phyloP scores from a whole-genome alignment of 2,113 vertebrate genomes.

The Notothenia rossii region DNA sequence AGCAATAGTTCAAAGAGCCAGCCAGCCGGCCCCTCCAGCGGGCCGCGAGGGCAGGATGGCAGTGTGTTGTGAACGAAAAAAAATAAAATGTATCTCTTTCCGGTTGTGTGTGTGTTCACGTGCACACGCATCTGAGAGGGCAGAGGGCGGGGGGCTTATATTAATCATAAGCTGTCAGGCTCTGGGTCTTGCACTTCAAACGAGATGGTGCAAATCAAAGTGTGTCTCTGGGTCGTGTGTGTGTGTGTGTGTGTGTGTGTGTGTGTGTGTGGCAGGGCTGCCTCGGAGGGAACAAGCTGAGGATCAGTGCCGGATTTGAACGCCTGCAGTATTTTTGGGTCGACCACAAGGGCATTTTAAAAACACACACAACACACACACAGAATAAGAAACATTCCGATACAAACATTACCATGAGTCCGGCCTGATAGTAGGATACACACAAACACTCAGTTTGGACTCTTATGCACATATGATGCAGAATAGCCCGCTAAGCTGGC shows the following conservation, averaged over 20 bases:
- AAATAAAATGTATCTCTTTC: constrained; percentile 39
- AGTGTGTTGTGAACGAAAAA: constrained; percentile 25
- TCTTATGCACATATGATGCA: constrained; percentile 41
- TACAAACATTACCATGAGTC: constrained; percentile 47
- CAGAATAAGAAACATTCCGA: constrained; percentile 43
- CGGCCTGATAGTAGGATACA: not conserved
- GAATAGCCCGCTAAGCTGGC: constrained; percentile 55
- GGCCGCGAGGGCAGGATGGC: constrained; percentile 30
- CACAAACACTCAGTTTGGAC: constrained; percentile 18
- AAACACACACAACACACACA: constrained; percentile 18
- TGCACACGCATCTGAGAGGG: constrained; percentile 17
- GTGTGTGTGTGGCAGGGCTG: constrained; percentile 27
- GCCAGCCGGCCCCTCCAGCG: constrained; percentile 32
- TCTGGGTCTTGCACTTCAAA: constrained; percentile 76
- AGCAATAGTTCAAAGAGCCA: constrained; percentile 73
- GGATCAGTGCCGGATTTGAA: constrained; percentile 71
- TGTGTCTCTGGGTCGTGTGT: constrained; percentile 57
- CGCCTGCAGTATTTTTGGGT: constrained; percentile 62
- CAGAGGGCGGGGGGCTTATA: constrained; percentile 71
- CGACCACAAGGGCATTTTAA: constrained; percentile 64
- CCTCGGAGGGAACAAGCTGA: constrained; percentile 62
- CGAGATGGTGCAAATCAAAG: constrained; percentile 76
- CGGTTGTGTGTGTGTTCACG: constrained; percentile 14
- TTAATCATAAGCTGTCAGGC: constrained; percentile 78
- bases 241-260: constrained; percentile 1